phyloP scores from a whole-genome alignment of 2,888 invertebrate genomes.

The Melikaiella ostensackeni region DNA sequence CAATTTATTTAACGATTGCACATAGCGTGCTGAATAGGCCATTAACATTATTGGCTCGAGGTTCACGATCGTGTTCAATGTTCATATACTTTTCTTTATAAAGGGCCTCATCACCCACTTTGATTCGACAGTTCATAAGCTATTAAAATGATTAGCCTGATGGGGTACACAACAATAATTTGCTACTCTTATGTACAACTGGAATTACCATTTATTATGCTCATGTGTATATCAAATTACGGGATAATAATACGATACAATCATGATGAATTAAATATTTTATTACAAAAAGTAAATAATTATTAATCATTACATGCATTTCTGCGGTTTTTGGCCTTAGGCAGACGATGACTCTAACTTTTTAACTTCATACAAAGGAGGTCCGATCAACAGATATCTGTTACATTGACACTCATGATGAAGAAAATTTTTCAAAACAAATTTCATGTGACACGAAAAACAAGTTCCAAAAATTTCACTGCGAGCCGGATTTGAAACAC shows the following conservation, averaged over 20 bases:
- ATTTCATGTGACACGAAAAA: no score
- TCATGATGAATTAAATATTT: not conserved
- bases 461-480: no score
- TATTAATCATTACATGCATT: not conserved
- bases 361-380: no score
- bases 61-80: conserved; percentile 35
- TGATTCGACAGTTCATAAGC: conserved; percentile 46
- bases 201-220: not conserved
- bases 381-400: no score
- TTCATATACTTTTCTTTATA: conserved; percentile 41
- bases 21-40: conserved; percentile 50
- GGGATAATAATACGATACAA: not conserved
- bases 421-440: no score
- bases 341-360: no score
- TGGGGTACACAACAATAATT: conserved; percentile 44
- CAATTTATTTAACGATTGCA: conserved; percentile 47
- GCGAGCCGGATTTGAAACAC: no score
- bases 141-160: conserved; percentile 62
- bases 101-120: conserved; percentile 21
- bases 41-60: conserved; percentile 52
- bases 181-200: conserved; percentile 2
- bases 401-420: no score
- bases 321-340: no score
- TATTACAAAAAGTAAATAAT: not conserved
- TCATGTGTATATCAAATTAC: no score